Evolutionary conservation across 2,113 vertebrate species (phyloP).

Genomic region (Xyrauchen texanus): DNA sequence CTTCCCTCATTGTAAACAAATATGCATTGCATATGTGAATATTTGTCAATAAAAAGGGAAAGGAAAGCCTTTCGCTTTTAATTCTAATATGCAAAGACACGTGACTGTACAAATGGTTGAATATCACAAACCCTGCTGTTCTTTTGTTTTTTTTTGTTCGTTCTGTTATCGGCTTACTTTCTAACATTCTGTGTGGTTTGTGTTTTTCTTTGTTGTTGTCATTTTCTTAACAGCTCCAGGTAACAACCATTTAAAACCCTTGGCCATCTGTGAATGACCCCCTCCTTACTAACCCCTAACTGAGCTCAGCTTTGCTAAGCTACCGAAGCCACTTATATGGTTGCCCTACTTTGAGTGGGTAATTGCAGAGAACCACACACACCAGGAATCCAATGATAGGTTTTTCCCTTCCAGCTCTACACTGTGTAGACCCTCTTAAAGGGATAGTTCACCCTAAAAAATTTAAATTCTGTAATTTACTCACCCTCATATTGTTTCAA

Average conservation of each 20-base stretch:
- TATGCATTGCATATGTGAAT: conserved; percentile 77
- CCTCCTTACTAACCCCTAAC: conserved; percentile 80
- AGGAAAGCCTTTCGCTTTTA: conserved; percentile 69
- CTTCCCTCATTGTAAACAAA: conserved; percentile 71
- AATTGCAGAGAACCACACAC: conserved; percentile 74
- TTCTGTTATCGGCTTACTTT: conserved; percentile 80
- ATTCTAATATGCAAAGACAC: conserved; percentile 71
- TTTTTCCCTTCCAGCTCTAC: conserved; percentile 71
- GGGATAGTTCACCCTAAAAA: too few relatives aligned
- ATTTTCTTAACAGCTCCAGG: conserved; percentile 84
- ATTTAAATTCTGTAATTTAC: too few relatives aligned
- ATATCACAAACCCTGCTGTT: conserved; percentile 79
- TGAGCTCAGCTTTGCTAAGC: conserved; percentile 80
- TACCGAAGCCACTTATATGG: conserved; percentile 77
- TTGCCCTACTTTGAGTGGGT: conserved; percentile 76
- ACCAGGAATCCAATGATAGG: conserved; percentile 77
- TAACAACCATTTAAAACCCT: conserved; percentile 85
- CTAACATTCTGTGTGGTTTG: conserved; percentile 63
- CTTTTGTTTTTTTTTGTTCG: conserved; percentile 50
- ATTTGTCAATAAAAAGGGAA: conserved; percentile 75
- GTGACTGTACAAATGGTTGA: conserved; percentile 79
- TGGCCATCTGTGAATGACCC: conserved; percentile 82
- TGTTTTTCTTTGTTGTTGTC: conserved; percentile 74
- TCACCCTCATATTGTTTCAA: too few relatives aligned
- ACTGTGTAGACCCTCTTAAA: conserved; percentile 66